Base-by-base conservation (phyloP, 1,140 invertebrate genomes). In the Anagrus nilaparvatae region DNA sequence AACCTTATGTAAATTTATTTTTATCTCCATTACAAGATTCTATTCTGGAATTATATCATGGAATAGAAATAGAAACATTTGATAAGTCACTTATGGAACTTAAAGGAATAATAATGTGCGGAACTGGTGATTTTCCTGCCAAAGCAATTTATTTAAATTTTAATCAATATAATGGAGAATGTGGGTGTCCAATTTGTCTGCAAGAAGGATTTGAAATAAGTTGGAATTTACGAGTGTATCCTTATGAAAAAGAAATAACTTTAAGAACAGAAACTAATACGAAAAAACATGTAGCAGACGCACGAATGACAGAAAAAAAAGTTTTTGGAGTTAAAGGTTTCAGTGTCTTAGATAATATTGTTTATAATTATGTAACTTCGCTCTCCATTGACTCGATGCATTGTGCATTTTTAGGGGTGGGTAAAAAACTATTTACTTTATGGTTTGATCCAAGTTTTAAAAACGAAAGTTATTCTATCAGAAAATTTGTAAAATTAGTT, bases 341-440 rank as follows among this genome's bases (percentile, higher is more conserved):
- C 8, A 18, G 8, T 2, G 3, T 17, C 4, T 17, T 38, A 17
- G 25, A 21, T 28, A 39, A 43, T 32, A 14, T 51, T 13, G 10
- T 28, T 3, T 37, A 44, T 34, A 25, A 46, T 39, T 44, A 17
- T n/a, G 39, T 46, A 32, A 10, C 3, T 27, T 41, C 46, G 1
- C 50, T 45, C 5, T 23, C 40, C 0, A 31, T 54, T 20, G 50
- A 54, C 23, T n/a, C 32, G 5, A 37, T 52, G 33, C 50, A 54
- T 29, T 50, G 46, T 37, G 29, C 43, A 8, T 46, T 38, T 28
- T 29, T 44, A 14, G 46, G 50, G 1, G 20, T 47, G 3, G 37
- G 33, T 20, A 45, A 38, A 35, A n/a, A 29, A 19, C n/a, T 48
- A 9, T 31, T 43, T 6, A 29, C 10, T 9, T 28, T 48, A 19